Percentiles rank a stretch among this genome's conserved stretches.
Conservation (phyloP, 2,888 invertebrate genomes). For the Sarcophaga caerulescens region DNA sequence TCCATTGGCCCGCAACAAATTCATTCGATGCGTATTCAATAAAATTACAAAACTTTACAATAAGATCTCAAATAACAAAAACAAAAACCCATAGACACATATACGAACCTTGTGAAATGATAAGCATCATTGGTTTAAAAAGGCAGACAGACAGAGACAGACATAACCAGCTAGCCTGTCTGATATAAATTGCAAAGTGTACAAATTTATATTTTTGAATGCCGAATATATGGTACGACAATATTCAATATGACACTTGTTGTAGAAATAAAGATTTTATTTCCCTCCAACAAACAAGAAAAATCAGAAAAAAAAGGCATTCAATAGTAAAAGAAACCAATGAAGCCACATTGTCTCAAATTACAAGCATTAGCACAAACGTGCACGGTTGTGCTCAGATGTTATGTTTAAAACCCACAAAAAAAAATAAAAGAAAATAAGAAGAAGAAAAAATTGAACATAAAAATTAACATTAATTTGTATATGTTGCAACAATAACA, state of each 20-base stretch:
- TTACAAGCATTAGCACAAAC: constrained; percentile 58
- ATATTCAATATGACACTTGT: constrained; percentile 68
- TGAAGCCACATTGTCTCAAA: constrained; percentile 68
- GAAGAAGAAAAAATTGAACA: neutral
- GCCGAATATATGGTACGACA: neutral
- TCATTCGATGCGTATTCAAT: constrained; percentile 69
- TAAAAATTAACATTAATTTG: constrained; percentile 38
- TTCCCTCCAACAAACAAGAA: constrained; percentile 54
- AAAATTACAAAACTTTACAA: constrained; percentile 69
- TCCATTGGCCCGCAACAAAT: constrained; percentile 64
- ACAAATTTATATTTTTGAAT: neutral
- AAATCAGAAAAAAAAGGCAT: constrained; percentile 49
- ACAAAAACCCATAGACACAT: constrained; percentile 3
- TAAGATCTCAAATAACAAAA: constrained; percentile 65
- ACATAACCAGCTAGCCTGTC: neutral
- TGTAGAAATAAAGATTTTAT: constrained; percentile 67
- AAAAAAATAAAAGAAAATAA: too few species aligned
- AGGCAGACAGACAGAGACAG: neutral
- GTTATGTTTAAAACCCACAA: constrained; percentile 40
- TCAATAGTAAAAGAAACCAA: constrained; percentile 46
- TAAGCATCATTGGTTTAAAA: constrained; percentile 64
- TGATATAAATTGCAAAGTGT: neutral
- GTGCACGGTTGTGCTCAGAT: constrained; percentile 14
- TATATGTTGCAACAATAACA: constrained; percentile 32
- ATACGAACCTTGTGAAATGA: constrained; percentile 39